Evolutionary conservation across 2,888 invertebrate genomes (phyloP).

Genomic region (Heliconius sara): DNA sequence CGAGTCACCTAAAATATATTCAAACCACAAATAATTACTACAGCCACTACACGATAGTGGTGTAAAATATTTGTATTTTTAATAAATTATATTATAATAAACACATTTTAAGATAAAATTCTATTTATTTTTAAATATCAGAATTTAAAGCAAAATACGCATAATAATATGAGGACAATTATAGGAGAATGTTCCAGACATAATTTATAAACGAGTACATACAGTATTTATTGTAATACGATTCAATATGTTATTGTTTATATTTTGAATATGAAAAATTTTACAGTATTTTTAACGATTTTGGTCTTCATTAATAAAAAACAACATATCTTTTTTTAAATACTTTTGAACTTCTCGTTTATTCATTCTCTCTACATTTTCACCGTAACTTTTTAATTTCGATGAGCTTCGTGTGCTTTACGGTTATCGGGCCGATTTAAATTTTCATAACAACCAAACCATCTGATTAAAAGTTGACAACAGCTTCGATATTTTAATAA

Average conservation of each 20-base stretch:
- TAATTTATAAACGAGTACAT: too few species aligned
- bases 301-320: background rate
- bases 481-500: conserved; percentile 37
- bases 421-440: conserved; percentile 45
- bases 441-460: conserved; percentile 44
- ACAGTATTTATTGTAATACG: background rate
- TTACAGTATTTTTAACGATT: background rate
- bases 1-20: background rate
- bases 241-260: background rate
- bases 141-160: too few species aligned
- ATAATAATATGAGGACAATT: too few species aligned
- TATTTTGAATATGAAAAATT: background rate
- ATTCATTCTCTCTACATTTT: conserved; percentile 31
- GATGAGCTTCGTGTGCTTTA: conserved; percentile 44
- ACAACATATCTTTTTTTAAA: background rate
- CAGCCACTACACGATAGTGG: background rate
- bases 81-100: too few species aligned
- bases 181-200: too few species aligned
- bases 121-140: too few species aligned
- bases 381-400: conserved; percentile 43
- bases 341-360: conserved; percentile 29
- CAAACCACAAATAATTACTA: background rate
- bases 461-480: conserved; percentile 43
- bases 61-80: background rate
- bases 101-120: too few species aligned